Conservation (phyloP, 2,888 invertebrate genomes). For the Athalia rosae region DNA sequence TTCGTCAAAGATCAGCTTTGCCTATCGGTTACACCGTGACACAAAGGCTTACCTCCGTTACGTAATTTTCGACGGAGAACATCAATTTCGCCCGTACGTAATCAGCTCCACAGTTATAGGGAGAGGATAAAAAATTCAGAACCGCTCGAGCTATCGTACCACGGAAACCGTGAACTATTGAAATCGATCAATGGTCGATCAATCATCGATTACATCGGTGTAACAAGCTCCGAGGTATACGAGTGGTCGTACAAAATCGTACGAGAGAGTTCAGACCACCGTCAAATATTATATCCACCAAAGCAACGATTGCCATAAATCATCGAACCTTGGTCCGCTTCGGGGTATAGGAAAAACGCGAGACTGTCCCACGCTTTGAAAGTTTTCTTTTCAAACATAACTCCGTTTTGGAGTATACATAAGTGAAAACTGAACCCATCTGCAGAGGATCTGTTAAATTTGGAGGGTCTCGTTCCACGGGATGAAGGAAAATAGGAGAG, state of each 20-base stretch:
- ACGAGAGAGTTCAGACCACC: conserved; percentile 1
- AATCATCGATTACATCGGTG: conserved; percentile 36
- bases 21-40: not conserved
- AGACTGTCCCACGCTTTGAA: conserved; percentile 33
- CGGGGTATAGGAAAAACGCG: conserved; percentile 5
- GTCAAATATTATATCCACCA: not conserved
- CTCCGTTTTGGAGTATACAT: not conserved
- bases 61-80: not conserved
- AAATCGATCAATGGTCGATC: conserved; percentile 30
- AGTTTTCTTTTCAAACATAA: conserved; percentile 29
- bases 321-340: conserved; percentile 17
- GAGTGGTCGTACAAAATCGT: not conserved
- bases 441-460: conserved; percentile 38
- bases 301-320: conserved; percentile 33
- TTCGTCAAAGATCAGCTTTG: conserved; percentile 11
- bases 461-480: conserved; percentile 16
- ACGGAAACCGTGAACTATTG: no score
- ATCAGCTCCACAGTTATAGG: not conserved
- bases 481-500: not conserved
- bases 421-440: conserved; percentile 41
- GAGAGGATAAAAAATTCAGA: conserved; percentile 7
- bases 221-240: conserved; percentile 28
- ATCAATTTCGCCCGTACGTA: not conserved
- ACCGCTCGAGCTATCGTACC: not conserved
- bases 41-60: not conserved